Evolutionary conservation across 2,797 vertebrate species (phyloP), one percentile per base, ranked within the genome.

Genomic region (Falco berigora): DNA sequence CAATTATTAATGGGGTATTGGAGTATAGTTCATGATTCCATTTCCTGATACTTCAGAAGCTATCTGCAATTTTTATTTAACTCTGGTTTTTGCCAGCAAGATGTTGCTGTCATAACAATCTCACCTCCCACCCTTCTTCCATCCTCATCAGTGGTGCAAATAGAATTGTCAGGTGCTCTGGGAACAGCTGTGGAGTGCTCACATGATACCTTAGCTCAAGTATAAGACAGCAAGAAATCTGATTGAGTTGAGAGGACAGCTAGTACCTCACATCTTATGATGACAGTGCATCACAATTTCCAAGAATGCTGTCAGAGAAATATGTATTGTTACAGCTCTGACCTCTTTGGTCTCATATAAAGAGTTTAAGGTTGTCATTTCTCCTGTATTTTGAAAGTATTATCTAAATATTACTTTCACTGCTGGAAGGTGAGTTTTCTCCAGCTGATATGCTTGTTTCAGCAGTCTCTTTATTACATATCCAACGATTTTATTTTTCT

Each of bases 31-130:
- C 10, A 19, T 82, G 9, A 90, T 85, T 92, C 88, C 17, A 80
- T 85, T 95, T 95, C 85, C 72, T 92, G 68, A 3, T 83, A 69
- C 91, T 96, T 94, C 73, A 10, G 55, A 90, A 96, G 42, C 17
- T 86, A 5, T 79, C 56, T 82, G 67, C 67, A 93, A 42, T 64
- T 92, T 67, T 86, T 76, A 12, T 84, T 84, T 69, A 90, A 59
- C 36, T 80, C 25, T 69, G 19, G 0, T 52, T 88, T 79, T 88
- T 90, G 42, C 64, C 66, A 75, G 36, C 66, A 55, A 90, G 63
- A 44, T 75, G 19, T 69, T 83, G 42, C 55, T 75, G 46, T 62
- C 24, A 6, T 72, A 53, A 67, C 16, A 14, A 10, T 21, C 44
- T 17, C 44, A 18, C 44, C 52, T 22, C 2, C 16, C 5, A 21